Conservation (phyloP, 1,140 invertebrate species). For the Ceratina calcarata region DNA sequence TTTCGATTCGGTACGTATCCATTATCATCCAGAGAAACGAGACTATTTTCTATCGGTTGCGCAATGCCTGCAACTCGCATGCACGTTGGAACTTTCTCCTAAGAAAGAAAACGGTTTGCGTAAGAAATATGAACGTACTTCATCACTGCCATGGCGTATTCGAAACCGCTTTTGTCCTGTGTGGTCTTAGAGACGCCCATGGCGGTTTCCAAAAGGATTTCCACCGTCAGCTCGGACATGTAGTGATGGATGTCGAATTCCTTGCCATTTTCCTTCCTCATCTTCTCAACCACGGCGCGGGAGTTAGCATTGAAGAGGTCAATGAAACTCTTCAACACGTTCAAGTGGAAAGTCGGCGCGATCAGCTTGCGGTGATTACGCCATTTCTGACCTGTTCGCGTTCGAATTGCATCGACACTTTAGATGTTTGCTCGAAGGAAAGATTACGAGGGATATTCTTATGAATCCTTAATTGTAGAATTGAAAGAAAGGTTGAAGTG, state of each 20-base stretch:
- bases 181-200: slow-evolving; percentile 90
- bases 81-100: slow-evolving; percentile 29
- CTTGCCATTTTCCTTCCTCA: slow-evolving; percentile 84
- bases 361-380: slow-evolving; percentile 89
- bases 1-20: background rate
- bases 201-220: slow-evolving; percentile 90
- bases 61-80: background rate
- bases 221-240: slow-evolving; percentile 91
- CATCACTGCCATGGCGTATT: slow-evolving; percentile 92
- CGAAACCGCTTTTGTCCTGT: slow-evolving; percentile 87
- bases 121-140: slow-evolving; percentile 78
- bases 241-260: slow-evolving; percentile 90
- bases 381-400: slow-evolving; percentile 86
- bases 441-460: no score
- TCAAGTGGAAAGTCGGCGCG: slow-evolving; percentile 91
- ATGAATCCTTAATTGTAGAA: no score
- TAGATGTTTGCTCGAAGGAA: no score
- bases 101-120: slow-evolving; percentile 33
- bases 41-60: background rate
- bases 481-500: background rate
- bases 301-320: slow-evolving; percentile 91
- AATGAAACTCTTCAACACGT: slow-evolving; percentile 90
- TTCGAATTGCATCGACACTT: background rate
- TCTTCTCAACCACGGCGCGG: slow-evolving; percentile 83
- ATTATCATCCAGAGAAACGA: background rate